Evolutionary conservation across 2,888 invertebrate genomes (phyloP), one percentile per base, ranked within the genome.

Genomic region (Rhodophaea formosa): DNA sequence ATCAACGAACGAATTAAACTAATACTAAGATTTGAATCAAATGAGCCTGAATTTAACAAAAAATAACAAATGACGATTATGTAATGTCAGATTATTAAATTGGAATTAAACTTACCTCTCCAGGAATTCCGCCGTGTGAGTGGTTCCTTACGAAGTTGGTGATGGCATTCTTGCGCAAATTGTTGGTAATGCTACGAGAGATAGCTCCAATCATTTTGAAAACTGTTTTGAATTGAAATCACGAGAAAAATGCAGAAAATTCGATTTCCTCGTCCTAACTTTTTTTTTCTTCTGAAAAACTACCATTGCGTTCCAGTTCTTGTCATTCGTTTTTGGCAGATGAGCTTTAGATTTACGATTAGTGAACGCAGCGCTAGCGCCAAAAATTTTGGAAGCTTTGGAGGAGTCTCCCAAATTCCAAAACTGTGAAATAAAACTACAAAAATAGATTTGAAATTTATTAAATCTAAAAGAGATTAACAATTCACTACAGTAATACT

Each of bases 111-210:
- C 86, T 82, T 59, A 89, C 91, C 86, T 89, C 91, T 63, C 91
- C 90, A 74, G 91, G 87, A 49, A 89, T 70, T 62, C 90, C 90
- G 52, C 91, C 90, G 60, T 87, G 78, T 30, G 84, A 84, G 68
- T 86, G 86, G 67, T 85, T 85, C 68, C 90, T 85, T 52, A 90
- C 82, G 62, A 85, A 72, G 63, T 79, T 87, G 61, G 80, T 84
- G 78, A 90, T 80, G 62, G 86, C 84, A 84, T 89, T 88, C 62
- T 84, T 87, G 64, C 90, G 86, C 43, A 89, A 68, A 64, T 74
- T 83, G 70, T 80, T 90, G 43, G 84, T 82, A 59, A 84, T 73
- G 12, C 12, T 51, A 67, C 91, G 87, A 67, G 86, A 77, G 58
- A 90, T 62, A 43, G 89, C 83, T 64, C 79, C 77, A 60, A 86